Conservation (phyloP, 2,888 invertebrate genomes). For the Macrophya alboannulata region DNA sequence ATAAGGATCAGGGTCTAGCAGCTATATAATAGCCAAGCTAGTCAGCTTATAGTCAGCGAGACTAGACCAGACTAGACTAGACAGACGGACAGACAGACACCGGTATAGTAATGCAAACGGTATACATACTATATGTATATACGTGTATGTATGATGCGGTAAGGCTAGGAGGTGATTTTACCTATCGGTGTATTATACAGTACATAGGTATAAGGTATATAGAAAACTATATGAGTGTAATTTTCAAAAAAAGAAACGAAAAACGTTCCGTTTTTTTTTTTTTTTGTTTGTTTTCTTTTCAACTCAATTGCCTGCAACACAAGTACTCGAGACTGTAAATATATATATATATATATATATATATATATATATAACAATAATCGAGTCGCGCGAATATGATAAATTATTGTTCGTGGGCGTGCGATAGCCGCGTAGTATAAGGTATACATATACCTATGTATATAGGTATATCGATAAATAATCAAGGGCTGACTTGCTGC, state of each 20-base stretch:
- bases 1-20: neutral
- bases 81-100: neutral
- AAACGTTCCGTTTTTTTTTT: too few relatives aligned
- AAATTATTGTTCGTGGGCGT: neutral
- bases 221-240: too few relatives aligned
- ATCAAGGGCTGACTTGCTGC: slow-evolving; percentile 17
- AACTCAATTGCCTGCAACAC: too few relatives aligned
- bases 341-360: too few relatives aligned
- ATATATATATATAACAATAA: too few relatives aligned
- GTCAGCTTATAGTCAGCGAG: neutral
- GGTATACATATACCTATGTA: neutral
- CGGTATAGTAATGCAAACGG: neutral
- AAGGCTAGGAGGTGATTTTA: slow-evolving; percentile 1
- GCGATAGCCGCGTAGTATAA: neutral
- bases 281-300: too few relatives aligned
- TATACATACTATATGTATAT: neutral
- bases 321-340: too few relatives aligned
- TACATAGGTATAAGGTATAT: neutral
- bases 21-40: neutral
- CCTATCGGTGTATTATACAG: neutral
- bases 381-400: too few relatives aligned
- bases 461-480: slow-evolving; percentile 25
- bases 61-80: neutral
- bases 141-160: neutral
- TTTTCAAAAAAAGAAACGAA: neutral